Conservation (phyloP, 2,113 vertebrate species). For the Rhabdornis inornatus region DNA sequence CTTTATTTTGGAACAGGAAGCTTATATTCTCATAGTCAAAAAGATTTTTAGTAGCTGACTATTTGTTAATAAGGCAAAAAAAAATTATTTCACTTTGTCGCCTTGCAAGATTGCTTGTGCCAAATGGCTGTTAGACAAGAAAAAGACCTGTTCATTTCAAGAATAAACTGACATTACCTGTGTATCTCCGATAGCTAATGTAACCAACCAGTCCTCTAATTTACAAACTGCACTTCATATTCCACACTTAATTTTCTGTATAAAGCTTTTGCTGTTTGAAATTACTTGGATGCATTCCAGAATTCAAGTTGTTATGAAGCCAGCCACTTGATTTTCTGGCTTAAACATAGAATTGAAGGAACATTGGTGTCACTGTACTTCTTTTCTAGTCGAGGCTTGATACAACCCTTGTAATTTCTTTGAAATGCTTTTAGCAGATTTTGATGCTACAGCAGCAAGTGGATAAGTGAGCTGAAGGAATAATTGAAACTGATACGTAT, state of each 20-base stretch:
- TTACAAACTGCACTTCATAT: neutral
- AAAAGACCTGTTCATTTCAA: neutral
- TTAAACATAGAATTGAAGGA: neutral
- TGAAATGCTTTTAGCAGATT: neutral
- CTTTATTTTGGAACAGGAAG: neutral
- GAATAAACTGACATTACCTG: neutral
- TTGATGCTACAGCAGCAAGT: neutral
- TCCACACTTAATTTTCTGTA: neutral
- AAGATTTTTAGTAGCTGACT: neutral
- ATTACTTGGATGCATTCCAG: neutral
- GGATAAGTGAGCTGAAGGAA: neutral
- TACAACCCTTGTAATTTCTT: neutral
- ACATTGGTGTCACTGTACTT: neutral
- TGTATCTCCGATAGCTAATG: accelerated
- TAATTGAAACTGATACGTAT: neutral
- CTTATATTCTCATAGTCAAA: neutral
- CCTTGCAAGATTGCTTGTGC: neutral
- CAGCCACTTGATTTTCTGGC: neutral
- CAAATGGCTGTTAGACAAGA: neutral
- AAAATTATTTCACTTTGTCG: neutral
- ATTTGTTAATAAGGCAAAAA: neutral
- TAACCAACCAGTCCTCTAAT: neutral
- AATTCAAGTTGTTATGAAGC: neutral
- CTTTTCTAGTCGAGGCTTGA: neutral
- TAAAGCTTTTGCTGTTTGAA: neutral